Conservation (phyloP, 2,113 vertebrate genomes). For the Apodemus speciosus region DNA sequence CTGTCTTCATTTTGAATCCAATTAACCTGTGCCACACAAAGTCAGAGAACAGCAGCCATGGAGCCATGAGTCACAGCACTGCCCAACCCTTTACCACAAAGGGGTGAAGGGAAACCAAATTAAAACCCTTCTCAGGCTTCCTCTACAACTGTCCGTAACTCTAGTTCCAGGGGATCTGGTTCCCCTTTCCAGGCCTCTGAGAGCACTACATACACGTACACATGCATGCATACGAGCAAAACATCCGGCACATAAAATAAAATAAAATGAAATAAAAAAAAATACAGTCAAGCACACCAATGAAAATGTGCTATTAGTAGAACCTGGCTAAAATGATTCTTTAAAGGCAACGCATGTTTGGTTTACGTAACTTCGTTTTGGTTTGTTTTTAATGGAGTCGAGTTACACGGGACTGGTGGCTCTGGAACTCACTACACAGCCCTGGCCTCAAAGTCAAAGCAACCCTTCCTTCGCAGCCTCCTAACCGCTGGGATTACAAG, state of each 20-base stretch:
- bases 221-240: not conserved
- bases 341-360: not conserved
- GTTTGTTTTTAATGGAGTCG: not conserved
- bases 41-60: not conserved
- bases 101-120: not conserved
- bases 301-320: not conserved
- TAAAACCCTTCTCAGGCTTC: slow-evolving; percentile 8
- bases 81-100: not conserved
- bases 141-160: not conserved
- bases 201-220: not conserved
- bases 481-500: not conserved
- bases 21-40: not conserved
- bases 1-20: not conserved
- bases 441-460: not conserved
- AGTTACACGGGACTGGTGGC: not conserved
- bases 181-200: not conserved
- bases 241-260: not conserved
- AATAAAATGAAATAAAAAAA: not conserved
- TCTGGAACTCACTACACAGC: not conserved
- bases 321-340: not conserved
- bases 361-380: not conserved
- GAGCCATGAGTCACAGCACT: not conserved
- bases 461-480: not conserved
- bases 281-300: not conserved
- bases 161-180: not conserved